Evolutionary conservation across 2,888 invertebrate species (phyloP).

Genomic region (Kuschelorhynchus macadamiae): DNA sequence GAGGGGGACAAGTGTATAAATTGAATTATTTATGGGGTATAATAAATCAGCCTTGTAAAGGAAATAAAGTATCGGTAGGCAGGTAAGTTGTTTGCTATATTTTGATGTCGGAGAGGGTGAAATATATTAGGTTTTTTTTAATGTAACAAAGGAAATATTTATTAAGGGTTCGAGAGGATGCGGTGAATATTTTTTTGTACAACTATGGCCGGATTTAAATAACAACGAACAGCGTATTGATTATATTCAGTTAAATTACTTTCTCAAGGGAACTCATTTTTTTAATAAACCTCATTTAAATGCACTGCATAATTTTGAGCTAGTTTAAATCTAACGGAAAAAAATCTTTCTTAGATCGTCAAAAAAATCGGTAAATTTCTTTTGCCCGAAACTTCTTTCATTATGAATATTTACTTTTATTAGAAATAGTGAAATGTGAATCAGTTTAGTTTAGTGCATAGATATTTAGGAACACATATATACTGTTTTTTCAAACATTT

Average conservation of each 20-base stretch:
- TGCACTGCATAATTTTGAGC: too few species aligned
- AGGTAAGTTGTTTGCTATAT: conserved; percentile 40
- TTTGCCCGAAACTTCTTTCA: too few species aligned
- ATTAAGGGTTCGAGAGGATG: not conserved
- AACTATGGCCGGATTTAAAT: conserved; percentile 1
- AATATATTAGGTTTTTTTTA: conserved; percentile 26
- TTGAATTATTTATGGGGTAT: conserved; percentile 49
- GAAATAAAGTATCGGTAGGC: conserved; percentile 39
- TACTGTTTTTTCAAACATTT: too few species aligned
- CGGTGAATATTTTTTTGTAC: not conserved
- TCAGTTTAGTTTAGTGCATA: too few species aligned
- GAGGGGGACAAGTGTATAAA: conserved; percentile 48
- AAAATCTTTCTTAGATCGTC: too few species aligned
- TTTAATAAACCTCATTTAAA: too few species aligned
- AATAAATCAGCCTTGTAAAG: conserved; percentile 43
- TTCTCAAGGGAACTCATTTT: conserved; percentile 9
- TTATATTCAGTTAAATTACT: conserved; percentile 1
- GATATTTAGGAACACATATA: too few species aligned
- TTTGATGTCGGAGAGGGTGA: conserved; percentile 26
- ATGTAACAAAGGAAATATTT: conserved; percentile 5
- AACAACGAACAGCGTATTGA: conserved; percentile 10
- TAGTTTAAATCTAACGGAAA: too few species aligned
- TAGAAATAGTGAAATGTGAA: too few species aligned
- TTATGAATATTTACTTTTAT: too few species aligned
- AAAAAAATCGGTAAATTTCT: too few species aligned